Evolutionary conservation across 2,888 invertebrate genomes (phyloP).

Genomic region (Bombyx huttoni): DNA sequence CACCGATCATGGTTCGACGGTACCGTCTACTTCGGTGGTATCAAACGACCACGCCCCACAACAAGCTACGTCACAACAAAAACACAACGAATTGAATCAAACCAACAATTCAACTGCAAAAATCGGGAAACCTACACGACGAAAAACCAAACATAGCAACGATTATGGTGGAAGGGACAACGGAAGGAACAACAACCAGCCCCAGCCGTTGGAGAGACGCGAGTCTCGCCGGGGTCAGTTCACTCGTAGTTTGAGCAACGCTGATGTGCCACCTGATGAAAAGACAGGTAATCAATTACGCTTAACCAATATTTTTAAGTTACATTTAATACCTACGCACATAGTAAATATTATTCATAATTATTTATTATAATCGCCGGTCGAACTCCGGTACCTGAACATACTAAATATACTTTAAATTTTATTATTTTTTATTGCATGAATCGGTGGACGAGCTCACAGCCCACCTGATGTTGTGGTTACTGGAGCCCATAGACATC

Average conservation of each 20-base stretch:
- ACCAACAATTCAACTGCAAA: constrained; percentile 23
- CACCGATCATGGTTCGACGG: constrained; percentile 27
- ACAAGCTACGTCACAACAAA: constrained; percentile 14
- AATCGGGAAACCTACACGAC: constrained; percentile 30
- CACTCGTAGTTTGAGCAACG: constrained; percentile 85
- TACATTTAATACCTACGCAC: background rate
- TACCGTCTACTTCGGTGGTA: constrained; percentile 15
- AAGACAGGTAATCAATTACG: constrained; percentile 72
- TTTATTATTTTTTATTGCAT: no score
- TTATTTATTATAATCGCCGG: no score
- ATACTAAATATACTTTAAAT: no score
- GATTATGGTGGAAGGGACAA: constrained; percentile 75
- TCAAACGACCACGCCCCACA: constrained; percentile 7
- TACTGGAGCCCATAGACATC: no score
- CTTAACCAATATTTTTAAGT: background rate
- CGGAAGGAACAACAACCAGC: constrained; percentile 64
- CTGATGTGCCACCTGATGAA: constrained; percentile 86
- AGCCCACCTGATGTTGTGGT: no score
- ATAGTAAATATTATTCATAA: background rate
- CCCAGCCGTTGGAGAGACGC: constrained; percentile 65
- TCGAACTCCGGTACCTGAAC: no score
- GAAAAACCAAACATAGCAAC: constrained; percentile 65
- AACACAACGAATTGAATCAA: constrained; percentile 13
- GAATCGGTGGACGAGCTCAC: no score
- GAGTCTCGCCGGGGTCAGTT: constrained; percentile 76